Conservation (phyloP, 2,113 vertebrate genomes). For the Muntiacus reevesi region DNA sequence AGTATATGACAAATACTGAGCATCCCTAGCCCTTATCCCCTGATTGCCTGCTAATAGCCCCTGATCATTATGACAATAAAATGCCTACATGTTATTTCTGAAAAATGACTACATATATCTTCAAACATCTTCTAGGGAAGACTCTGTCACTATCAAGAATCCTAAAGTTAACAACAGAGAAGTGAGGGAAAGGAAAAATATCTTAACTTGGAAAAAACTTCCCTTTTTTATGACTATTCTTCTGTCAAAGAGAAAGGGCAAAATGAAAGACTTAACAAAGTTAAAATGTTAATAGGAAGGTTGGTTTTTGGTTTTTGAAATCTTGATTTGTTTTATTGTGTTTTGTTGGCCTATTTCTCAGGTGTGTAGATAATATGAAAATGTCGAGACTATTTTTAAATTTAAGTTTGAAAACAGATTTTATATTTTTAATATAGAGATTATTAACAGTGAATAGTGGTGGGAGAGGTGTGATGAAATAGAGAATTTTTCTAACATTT, state of each 20-base stretch:
- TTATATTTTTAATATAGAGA: background rate
- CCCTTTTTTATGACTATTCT: background rate
- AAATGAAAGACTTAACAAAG: background rate
- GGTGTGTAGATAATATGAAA: background rate
- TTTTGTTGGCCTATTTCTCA: background rate
- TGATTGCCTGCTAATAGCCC: too few species aligned
- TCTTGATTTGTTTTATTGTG: background rate
- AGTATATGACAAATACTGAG: background rate
- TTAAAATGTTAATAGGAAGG: background rate
- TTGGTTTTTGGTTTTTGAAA: background rate
- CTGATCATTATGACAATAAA: background rate
- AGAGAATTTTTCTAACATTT: background rate
- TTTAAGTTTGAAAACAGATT: background rate
- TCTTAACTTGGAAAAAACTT: background rate
- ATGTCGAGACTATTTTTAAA: background rate
- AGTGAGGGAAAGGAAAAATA: background rate
- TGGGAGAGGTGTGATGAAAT: background rate
- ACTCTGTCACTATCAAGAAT: background rate
- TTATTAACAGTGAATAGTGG: background rate
- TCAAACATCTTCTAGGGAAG: background rate
- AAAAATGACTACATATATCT: background rate
- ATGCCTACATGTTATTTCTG: background rate
- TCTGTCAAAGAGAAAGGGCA: background rate
- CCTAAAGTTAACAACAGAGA: background rate
- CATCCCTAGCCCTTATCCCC: too few species aligned